A percentile compares a stretch with the other conserved stretches of the same genome.
These are phyloP conservation scores for Hipposideros armiger DNA, from an alignment of 2,113 vertebrate species.

Conservation along the genomic window DNA sequence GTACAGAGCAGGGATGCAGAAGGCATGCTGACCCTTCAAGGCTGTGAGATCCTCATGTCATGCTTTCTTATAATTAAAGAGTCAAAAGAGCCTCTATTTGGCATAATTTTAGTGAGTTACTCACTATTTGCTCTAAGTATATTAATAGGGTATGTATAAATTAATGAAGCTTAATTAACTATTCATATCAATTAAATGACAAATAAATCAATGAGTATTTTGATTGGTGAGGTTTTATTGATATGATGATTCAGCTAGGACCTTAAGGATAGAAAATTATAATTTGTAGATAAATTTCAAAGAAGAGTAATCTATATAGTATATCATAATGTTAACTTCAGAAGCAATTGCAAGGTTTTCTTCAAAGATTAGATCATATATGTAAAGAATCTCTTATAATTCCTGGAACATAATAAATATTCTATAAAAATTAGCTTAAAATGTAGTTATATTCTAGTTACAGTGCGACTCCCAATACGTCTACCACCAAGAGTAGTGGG, in stretches of 20 bases:
- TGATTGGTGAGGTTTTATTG: background rate
- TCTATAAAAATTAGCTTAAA: background rate
- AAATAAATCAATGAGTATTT: slow-evolving; percentile 1
- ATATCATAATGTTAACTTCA: background rate
- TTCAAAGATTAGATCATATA: background rate
- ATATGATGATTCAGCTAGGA: background rate
- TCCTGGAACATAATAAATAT: background rate
- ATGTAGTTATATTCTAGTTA: background rate
- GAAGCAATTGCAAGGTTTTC: background rate
- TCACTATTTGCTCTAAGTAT: background rate
- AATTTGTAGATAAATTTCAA: background rate
- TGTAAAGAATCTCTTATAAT: background rate
- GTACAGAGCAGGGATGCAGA: too few relatives aligned
- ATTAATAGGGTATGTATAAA: background rate
- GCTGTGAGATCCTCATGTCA: too few relatives aligned
- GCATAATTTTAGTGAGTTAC: background rate
- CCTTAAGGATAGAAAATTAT: background rate
- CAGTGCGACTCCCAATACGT: background rate
- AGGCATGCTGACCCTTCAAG: accelerated
- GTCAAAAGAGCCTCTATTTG: background rate
- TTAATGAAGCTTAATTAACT: background rate
- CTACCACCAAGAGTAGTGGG: background rate
- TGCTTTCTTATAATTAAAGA: background rate
- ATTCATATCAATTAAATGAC: background rate
- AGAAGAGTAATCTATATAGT: background rate